These are phyloP conservation scores for Pentamera pediparva DNA, from an alignment of 53 echinoderm and acorn worm genomes.

Conservation along the genomic window DNA sequence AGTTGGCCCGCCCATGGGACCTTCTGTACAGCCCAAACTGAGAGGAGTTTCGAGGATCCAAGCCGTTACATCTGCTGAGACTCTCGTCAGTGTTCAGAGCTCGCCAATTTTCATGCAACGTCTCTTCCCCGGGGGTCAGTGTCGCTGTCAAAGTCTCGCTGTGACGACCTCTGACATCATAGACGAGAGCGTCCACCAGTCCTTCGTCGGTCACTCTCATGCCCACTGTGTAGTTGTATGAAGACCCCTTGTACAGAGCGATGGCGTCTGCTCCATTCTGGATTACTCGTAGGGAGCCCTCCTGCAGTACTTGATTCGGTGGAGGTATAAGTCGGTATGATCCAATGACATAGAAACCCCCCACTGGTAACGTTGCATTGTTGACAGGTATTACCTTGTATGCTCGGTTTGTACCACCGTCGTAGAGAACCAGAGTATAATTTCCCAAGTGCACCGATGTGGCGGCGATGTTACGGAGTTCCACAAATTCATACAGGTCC, in stretches of 20 bases:
- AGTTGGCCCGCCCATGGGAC: conserved; percentile 58
- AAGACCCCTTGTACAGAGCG: conserved; percentile 55
- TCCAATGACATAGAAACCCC: conserved; percentile 62
- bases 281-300: conserved; percentile 38
- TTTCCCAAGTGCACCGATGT: conserved; percentile 46
- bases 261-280: conserved; percentile 82
- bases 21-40: conserved; percentile 50
- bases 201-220: conserved; percentile 54
- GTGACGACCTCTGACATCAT: conserved; percentile 52
- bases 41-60: conserved; percentile 48
- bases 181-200: conserved; percentile 86
- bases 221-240: conserved; percentile 25
- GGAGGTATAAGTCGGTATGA: conserved; percentile 48
- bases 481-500: conserved; percentile 70
- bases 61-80: conserved; percentile 69
- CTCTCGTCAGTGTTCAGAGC: conserved; percentile 58
- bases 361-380: conserved; percentile 37
- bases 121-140: conserved; percentile 58
- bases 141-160: conserved; percentile 42
- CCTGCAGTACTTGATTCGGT: conserved; percentile 47
- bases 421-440: conserved; percentile 71
- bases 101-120: conserved; percentile 54
- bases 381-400: conserved; percentile 54
- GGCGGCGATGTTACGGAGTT: conserved; percentile 64
- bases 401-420: conserved; percentile 55